Percentiles rank a stretch among this genome's conserved stretches.
Evolutionary conservation across 2,888 invertebrate species (phyloP).

Genomic region (Ceriagrion tenellum): DNA sequence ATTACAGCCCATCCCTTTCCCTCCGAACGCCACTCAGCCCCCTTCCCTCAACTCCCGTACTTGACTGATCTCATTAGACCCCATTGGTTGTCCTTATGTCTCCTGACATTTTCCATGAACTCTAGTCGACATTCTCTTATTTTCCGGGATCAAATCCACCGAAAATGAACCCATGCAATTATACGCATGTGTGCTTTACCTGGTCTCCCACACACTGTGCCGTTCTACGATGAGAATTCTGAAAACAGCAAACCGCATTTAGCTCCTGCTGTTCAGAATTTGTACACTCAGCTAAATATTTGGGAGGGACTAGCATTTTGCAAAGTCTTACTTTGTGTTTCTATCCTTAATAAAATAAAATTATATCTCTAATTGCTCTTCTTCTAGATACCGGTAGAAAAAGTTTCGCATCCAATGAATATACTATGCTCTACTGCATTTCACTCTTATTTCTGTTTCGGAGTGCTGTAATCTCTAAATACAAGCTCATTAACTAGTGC

Average conservation of each 20-base stretch:
- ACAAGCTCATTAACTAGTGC: no score
- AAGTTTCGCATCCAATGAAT: no score
- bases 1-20: background rate
- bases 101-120: background rate
- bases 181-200: background rate
- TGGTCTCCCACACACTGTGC: background rate
- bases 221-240: background rate
- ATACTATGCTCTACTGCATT: no score
- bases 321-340: no score
- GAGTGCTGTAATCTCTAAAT: no score
- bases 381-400: no score
- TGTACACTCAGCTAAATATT: no score
- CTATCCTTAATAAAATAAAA: no score
- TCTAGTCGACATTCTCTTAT: background rate
- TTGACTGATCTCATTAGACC: slow-evolving; percentile 39
- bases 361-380: no score
- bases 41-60: background rate
- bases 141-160: slow-evolving; percentile 37
- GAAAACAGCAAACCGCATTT: background rate
- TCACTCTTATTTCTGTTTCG: no score
- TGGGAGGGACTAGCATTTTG: no score
- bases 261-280: background rate
- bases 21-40: background rate
- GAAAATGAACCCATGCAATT: slow-evolving; percentile 31
- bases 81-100: slow-evolving; percentile 2